phyloP scores from a whole-genome alignment of 1,140 invertebrate species.

The Rhagoletis zephyria region DNA sequence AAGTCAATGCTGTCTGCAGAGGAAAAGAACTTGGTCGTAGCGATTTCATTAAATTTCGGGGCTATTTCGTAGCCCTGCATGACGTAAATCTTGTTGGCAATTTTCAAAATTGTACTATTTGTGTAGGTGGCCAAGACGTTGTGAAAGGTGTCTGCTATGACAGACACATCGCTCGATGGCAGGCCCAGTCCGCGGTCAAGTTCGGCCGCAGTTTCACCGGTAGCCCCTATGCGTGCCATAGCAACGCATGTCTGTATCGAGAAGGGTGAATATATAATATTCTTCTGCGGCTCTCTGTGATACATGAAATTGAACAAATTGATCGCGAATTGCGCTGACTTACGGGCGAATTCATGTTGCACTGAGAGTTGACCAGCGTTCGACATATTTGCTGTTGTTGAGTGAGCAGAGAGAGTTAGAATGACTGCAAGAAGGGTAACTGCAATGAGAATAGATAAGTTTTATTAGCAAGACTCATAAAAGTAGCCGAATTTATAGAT shows the following conservation, averaged over 20 bases:
- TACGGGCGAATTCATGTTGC: slow-evolving; percentile 54
- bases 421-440: neutral
- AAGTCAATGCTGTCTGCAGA: slow-evolving; percentile 74
- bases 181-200: slow-evolving; percentile 74
- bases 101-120: slow-evolving; percentile 63
- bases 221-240: slow-evolving; percentile 69
- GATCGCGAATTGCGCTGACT: slow-evolving; percentile 58
- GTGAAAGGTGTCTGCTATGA: slow-evolving; percentile 63
- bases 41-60: slow-evolving; percentile 61
- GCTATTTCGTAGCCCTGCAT: slow-evolving; percentile 61
- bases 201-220: slow-evolving; percentile 75
- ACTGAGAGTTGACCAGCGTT: neutral
- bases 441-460: neutral
- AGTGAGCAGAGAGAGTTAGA: neutral
- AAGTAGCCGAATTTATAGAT: no score
- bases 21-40: slow-evolving; percentile 65
- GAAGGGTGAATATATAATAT: slow-evolving; percentile 57
- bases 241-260: slow-evolving; percentile 57
- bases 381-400: neutral
- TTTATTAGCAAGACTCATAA: neutral
- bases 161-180: slow-evolving; percentile 58
- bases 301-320: slow-evolving; percentile 43
- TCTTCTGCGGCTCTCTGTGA: neutral
- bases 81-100: slow-evolving; percentile 70
- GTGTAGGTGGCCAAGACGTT: slow-evolving; percentile 61